Conservation (phyloP, 2,113 vertebrate species). For the Genyomyrus donnyi region DNA sequence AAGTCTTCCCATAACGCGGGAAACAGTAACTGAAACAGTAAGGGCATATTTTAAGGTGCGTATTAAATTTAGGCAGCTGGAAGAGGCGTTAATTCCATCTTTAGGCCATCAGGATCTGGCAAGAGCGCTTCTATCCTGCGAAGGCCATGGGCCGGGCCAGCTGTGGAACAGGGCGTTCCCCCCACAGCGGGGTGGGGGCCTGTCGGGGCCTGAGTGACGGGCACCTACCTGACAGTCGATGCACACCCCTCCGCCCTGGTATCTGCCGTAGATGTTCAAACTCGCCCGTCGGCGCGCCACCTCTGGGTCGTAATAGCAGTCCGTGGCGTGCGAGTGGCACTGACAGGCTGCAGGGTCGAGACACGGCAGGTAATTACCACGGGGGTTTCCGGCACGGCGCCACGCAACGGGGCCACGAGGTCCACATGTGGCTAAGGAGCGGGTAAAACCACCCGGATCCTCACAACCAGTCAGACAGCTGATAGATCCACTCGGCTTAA, state of each 20-base stretch:
- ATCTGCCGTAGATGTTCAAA: conserved; percentile 70
- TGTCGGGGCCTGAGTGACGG: conserved; percentile 22
- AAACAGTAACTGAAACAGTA: background rate
- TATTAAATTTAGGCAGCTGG: background rate
- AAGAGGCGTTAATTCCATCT: background rate
- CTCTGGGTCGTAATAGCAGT: conserved; percentile 83
- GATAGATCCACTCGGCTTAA: background rate
- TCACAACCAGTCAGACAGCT: background rate
- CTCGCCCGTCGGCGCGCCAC: conserved; percentile 69
- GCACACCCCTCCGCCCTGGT: conserved; percentile 86
- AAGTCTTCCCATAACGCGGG: background rate
- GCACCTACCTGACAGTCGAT: conserved; percentile 82
- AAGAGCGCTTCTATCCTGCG: background rate
- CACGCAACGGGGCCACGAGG: background rate
- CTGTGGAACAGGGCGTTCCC: background rate
- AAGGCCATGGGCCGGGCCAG: background rate
- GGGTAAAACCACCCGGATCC: background rate
- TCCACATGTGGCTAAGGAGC: background rate
- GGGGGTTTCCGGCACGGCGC: background rate
- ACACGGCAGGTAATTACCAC: conserved; percentile 4
- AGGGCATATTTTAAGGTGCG: background rate
- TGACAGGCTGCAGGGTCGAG: conserved; percentile 73
- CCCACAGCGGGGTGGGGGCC: background rate
- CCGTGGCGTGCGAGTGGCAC: conserved; percentile 79
- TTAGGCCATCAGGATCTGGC: too few relatives aligned